Evolutionary conservation across 1,140 invertebrate genomes (phyloP), one percentile per base, ranked within the genome.

Genomic region (Bombus sibiricus): DNA sequence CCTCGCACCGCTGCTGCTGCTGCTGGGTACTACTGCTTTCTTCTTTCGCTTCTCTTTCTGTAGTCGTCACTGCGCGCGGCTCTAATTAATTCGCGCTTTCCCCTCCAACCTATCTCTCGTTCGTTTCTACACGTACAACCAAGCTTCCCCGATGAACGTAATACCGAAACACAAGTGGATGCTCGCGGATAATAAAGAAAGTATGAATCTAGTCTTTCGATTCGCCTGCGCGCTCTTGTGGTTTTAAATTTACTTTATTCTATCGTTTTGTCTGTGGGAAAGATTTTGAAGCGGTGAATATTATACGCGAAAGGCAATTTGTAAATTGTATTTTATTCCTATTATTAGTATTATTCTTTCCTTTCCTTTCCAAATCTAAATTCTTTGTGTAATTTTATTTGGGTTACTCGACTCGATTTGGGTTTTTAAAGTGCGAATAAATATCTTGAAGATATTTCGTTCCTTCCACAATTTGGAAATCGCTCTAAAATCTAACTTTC

Each of bases 31-130:
- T 53, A 8, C 64, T 37, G 69, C 57, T 62, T 59, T 62, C 76
- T 76, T 85, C 89, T 76, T 80, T 75, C 62, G 43, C 13, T 66
- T 71, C 81, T 89, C 41, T 59, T 84, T 75, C 76, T 6, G 47
- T 71, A 64, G 69, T 83, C 83, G 69, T 84, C 88, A 71, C 72
- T 84, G 66, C 73, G 32, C 43, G 47, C 69, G 41, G 75, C 64
- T 82, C 79, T 83, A 88, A 87, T 93, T 94, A 93, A 93, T 92
- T 91, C 92, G 79, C 81, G 47, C 74, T 81, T 77, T 47, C 72
- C 80, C 80, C 47, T 53, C 43, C 28, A 80, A 59, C n/a, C 79
- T 77, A 75, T 73, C 74, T 68, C 75, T 78, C 37, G 72, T 41
- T 84, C 72, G 53, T 74, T 76, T 13, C 83, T n/a, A 79, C 66